phyloP scores from a whole-genome alignment of 1,140 invertebrate species.

The Cecropterus lyciades region DNA sequence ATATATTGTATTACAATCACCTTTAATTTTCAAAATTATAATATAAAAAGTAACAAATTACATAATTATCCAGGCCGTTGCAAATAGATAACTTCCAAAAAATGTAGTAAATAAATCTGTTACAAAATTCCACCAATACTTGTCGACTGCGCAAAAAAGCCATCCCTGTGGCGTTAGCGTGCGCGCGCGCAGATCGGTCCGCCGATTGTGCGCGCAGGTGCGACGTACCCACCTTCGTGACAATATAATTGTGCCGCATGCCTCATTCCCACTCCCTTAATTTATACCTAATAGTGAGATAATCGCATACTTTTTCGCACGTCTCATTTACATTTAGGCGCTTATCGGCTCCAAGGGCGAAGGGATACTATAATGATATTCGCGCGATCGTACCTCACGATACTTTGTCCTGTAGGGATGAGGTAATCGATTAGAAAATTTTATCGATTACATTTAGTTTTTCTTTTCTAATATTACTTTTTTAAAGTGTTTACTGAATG shows the following conservation, averaged over 20 bases:
- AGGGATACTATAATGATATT: slow-evolving; percentile 79
- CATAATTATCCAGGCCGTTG: no score
- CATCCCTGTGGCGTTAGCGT: slow-evolving; percentile 55
- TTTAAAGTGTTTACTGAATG: no score
- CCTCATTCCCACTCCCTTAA: slow-evolving; percentile 72
- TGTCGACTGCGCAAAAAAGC: slow-evolving; percentile 37
- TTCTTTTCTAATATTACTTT: no score
- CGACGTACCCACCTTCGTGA: slow-evolving; percentile 70
- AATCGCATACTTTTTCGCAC: slow-evolving; percentile 79
- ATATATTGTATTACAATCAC: no score
- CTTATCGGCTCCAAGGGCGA: slow-evolving; percentile 58
- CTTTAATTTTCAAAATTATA: no score
- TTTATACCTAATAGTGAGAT: slow-evolving; percentile 82
- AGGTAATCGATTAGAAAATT: background rate
- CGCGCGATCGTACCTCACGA: slow-evolving; percentile 59
- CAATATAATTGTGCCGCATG: slow-evolving; percentile 81
- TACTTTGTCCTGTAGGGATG: slow-evolving; percentile 50
- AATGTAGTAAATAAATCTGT: no score
- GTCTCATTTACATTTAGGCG: slow-evolving; percentile 81
- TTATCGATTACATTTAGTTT: slow-evolving; percentile 15
- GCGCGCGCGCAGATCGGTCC: slow-evolving; percentile 59
- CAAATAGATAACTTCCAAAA: no score
- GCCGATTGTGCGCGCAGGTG: slow-evolving; percentile 67
- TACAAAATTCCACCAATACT: no score
- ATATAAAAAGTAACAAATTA: no score